Evolutionary conservation across 2,113 vertebrate species (phyloP), one percentile per base, ranked within the genome.

Genomic region (Platysternon megacephalum): DNA sequence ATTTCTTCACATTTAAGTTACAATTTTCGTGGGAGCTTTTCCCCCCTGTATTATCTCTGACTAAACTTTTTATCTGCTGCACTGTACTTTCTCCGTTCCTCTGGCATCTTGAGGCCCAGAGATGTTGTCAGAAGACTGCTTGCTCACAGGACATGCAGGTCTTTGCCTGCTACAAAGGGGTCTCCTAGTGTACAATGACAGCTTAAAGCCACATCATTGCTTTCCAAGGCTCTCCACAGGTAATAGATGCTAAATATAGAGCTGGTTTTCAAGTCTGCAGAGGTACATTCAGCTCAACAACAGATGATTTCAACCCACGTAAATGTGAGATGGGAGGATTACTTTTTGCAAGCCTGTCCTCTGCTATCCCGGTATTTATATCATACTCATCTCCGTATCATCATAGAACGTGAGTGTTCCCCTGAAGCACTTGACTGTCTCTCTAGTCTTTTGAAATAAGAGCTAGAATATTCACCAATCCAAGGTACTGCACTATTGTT

Each of bases 1-100:
- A 39, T 96, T 95, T 96, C 86, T 82, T 94, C 82, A 82, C 39
- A 79, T 88, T 96, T 94, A 94, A 89, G 93, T 90, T 85, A 95
- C 83, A 92, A 90, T 97, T 97, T 94, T 85, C 61, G 90, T 28
- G 55, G 86, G 3, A 92, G 84, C n/a, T 91, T 91, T 49, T 5
- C 91, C n/a, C 83, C 85, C 52, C 68, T 21, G 1, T 89, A 76
- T 89, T 96, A 95, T 94, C 94, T 94, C 81, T 86, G 53, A 89
- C 76, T 90, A 68, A 94, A 96, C 74, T 93, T 96, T 83, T 87
- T 94, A 42, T 92, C 82, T 89, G 65, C 58, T 91, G 90, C 2
- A 0, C 87, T 84, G 82, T 89, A 92, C 39, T 95, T 92, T 90
- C 48, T 12, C 86, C 61, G 49, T 90, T 28, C 26, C 53, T 88